A percentile compares a stretch with the other conserved stretches of the same genome.
These are phyloP conservation scores for Urophycis tenuis DNA, from an alignment of 2,797 vertebrate species.

Conservation along the genomic window DNA sequence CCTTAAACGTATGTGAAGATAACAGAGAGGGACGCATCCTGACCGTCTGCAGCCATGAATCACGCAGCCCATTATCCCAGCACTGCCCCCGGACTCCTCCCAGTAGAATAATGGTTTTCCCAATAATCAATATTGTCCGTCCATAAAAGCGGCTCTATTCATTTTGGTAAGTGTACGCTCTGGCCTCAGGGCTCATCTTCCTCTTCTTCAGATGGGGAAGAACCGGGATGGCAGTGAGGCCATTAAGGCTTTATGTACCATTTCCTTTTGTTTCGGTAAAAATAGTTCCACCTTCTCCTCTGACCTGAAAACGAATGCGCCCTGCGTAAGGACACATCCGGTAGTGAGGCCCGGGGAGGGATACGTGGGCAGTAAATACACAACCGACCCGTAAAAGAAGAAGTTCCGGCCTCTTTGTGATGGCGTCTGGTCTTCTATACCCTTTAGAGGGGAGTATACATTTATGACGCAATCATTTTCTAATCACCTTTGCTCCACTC, in stretches of 20 bases:
- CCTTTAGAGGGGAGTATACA: not conserved
- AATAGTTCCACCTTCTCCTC: not conserved
- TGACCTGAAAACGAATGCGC: not conserved
- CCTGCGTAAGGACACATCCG: too few relatives aligned
- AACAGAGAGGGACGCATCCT: not conserved
- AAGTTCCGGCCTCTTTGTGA: not conserved
- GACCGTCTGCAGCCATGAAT: not conserved
- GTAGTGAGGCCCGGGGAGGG: not conserved
- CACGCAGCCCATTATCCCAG: constrained; percentile 9
- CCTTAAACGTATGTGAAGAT: not conserved
- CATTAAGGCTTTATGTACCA: not conserved
- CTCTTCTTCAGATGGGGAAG: not conserved
- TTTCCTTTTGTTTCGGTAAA: too few relatives aligned
- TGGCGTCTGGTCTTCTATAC: not conserved
- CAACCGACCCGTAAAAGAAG: not conserved
- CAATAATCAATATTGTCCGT: constrained; percentile 35
- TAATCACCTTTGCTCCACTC: constrained; percentile 29
- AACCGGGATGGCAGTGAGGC: not conserved
- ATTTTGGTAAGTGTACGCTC: not conserved
- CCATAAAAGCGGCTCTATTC: constrained; percentile 4
- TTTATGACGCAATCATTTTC: not conserved
- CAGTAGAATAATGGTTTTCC: constrained; percentile 18
- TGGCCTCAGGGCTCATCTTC: not conserved
- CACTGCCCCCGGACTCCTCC: constrained; percentile 9
- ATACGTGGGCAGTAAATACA: not conserved